A percentile compares a stretch with the other conserved stretches of the same genome.
Evolutionary conservation across 2,888 invertebrate species (phyloP).

Genomic region (Agrochola lota): DNA sequence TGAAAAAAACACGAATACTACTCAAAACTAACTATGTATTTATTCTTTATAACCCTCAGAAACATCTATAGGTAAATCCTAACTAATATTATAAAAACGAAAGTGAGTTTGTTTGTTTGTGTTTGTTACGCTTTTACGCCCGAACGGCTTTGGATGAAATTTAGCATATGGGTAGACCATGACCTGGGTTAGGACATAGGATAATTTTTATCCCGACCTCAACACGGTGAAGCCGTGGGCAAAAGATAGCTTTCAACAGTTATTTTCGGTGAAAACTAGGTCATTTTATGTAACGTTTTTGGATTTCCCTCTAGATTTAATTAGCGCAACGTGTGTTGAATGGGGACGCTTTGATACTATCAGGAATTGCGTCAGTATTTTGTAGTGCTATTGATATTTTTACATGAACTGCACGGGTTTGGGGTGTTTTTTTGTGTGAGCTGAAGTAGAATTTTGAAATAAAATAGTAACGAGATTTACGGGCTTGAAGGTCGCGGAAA

Average conservation of each 20-base stretch:
- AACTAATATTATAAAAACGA: too few species aligned
- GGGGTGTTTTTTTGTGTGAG: not conserved
- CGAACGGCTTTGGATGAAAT: too few species aligned
- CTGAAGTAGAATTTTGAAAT: not conserved
- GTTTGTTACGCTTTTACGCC: too few species aligned
- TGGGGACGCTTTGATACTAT: not conserved
- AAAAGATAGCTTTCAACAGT: not conserved
- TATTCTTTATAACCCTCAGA: too few species aligned
- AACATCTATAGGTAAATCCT: not conserved
- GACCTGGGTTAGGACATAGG: not conserved
- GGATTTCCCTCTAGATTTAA: not conserved
- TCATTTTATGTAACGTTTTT: not conserved
- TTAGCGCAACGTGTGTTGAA: not conserved
- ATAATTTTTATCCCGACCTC: not conserved
- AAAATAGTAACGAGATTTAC: not conserved
- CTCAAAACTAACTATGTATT: not conserved
- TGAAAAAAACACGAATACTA: not conserved
- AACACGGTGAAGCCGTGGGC: not conserved
- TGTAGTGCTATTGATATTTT: not conserved
- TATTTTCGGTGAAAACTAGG: not conserved
- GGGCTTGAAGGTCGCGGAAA: not conserved
- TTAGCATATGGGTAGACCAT: not conserved
- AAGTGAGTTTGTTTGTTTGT: too few species aligned
- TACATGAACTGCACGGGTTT: not conserved
- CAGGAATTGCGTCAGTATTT: not conserved